Base-by-base conservation (phyloP, 2,113 vertebrate genomes). In the Pedetes capensis region DNA sequence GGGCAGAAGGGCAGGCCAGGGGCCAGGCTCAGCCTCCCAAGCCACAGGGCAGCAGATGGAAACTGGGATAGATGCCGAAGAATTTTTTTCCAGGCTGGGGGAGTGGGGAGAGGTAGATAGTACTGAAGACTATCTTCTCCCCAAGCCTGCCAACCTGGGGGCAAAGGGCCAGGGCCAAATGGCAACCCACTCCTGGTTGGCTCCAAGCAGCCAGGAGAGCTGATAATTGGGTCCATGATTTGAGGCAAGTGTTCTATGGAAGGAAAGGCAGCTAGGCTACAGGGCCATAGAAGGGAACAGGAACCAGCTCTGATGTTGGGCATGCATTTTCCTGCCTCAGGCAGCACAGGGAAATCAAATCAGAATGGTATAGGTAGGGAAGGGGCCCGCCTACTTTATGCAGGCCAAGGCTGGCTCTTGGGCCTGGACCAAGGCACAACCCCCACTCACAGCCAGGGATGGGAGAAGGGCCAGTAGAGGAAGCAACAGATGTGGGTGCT, bases 21-120 rank as follows among this genome's bases (percentile, higher is more conserved):
- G 37, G 17, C 75, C 22, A 17, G 20, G 51, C 37, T 95, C 34
- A 91, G 71, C 71, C 87, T 94, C 55, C 53, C 29, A 51, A 86
- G n/a, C 84, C 95, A 88, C n/a, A 75, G 55, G 37, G 23, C 37
- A 90, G 72, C 93, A 91, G 78, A 94, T 89, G 86, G 80, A 95
- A 93, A 86, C 29, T n/a, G 53, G 29, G 80, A 44, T 44, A 72
- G 27, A 47, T 64, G 80, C 71, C 93, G 78, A 42, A 68, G 29
- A 18, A 37, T 37, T 49, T 84, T 55, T 44, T 92, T 57, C 80
- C 44, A 72, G 93, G 22, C n/a, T 96, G n/a, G 47, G 47, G 20
- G 20, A n/a, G 32, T 94, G 39, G 27, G 25, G 39, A 81, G 74
- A 74, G 29, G 27, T 23, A 53, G 5, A n/a, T 51, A 53, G 66